Evolutionary conservation across 2,113 vertebrate species (phyloP).

Genomic region (Sphaerodactylus townsendi): DNA sequence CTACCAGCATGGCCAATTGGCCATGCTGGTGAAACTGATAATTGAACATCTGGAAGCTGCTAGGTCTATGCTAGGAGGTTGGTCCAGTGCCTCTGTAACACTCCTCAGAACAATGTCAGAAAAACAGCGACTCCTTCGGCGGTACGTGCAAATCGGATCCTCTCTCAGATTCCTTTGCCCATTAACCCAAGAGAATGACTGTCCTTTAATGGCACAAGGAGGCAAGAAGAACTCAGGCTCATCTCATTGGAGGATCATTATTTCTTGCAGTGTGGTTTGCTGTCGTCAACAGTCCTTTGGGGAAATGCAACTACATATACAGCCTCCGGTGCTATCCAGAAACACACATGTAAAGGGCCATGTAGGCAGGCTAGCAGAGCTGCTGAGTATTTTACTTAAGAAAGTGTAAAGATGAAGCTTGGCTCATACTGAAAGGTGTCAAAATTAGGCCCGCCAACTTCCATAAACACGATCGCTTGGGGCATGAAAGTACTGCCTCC

Average conservation of each 20-base stretch:
- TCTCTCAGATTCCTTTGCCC: not conserved
- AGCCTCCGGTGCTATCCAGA: not conserved
- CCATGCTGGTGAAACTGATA: too few species aligned
- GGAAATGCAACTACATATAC: not conserved
- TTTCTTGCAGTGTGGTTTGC: not conserved
- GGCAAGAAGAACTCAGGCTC: not conserved
- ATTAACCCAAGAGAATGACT: not conserved
- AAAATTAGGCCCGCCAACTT: too few species aligned
- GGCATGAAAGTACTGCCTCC: not conserved
- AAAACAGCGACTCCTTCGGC: not conserved
- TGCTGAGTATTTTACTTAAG: conserved; percentile 1
- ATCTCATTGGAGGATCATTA: not conserved
- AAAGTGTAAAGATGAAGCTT: too few species aligned
- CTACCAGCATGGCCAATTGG: too few species aligned
- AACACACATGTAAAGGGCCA: not conserved
- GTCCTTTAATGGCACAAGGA: not conserved
- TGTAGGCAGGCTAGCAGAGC: not conserved
- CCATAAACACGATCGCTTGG: not conserved
- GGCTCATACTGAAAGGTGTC: too few species aligned
- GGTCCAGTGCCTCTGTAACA: not conserved
- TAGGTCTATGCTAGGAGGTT: not conserved
- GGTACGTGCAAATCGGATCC: not conserved
- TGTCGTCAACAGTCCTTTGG: not conserved
- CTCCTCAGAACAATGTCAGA: not conserved
- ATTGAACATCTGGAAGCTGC: too few species aligned